Base-by-base conservation (phyloP, 2,113 vertebrate genomes). In the Clarias gariepinus region DNA sequence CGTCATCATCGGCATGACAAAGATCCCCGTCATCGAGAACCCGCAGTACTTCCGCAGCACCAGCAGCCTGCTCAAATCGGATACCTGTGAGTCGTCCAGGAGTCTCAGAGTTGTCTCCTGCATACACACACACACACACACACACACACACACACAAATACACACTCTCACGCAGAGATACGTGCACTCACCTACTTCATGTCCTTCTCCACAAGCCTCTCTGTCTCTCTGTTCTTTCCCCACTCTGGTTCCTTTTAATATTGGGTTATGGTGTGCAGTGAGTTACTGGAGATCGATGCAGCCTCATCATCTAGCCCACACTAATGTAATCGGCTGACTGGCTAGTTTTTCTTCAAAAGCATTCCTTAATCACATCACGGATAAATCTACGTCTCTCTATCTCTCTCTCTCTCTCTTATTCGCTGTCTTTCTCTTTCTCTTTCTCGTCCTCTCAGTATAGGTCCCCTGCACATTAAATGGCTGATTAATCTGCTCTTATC, bases 21-120 rank as follows among this genome's bases (percentile, higher is more conserved):
- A 97, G 93, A 97, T 97, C 88, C 96, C 96, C 0, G 95, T 97
- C 84, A 97, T 97, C 18, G 96, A 97, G 95, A 97, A 97, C 92
- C 96, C 96, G 0, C 96, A 97, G 90, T 97, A 97, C 89, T 97
- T 97, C 92, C 96, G 96, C 91, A 96, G 96, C 91, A 96, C 96
- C 76, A 96, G 94, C 89, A 96, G 94, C 87, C 94, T 96, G 69
- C 96, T 96, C 87, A 97, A 97, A 92, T 94, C 96, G 84, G 96
- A 96, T 88, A 96, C 96, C 78, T 96, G 96, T 97, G 94, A 97
- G 96, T 97, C 19, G 18, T 23, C 28, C 57, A n/a, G 25, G 93
- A 55, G n/a, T 79, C 74, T 41, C 63, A 58, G 57, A 13, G 6
- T 82, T 69, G 47, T 36, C 58, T 76, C 36, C 21, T 36, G 33